phyloP scores from a whole-genome alignment of 2,797 vertebrate species.

The Malacoctenus gilli region DNA sequence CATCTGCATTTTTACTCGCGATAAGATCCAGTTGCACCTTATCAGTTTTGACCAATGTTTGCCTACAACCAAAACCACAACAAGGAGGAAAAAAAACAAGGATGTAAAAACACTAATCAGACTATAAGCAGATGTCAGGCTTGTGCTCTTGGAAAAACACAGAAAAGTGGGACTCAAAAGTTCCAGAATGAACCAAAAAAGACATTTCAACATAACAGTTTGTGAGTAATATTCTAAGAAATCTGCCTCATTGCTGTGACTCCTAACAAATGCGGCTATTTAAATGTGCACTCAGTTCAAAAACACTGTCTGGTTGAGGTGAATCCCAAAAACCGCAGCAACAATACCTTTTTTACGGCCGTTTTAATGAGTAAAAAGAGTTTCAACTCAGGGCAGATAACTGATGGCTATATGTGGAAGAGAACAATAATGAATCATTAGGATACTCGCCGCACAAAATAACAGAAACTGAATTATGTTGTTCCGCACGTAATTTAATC shows the following conservation, averaged over 20 bases:
- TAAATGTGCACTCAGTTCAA: neutral
- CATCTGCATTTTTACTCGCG: no score
- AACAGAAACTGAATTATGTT: neutral
- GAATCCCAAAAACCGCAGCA: neutral
- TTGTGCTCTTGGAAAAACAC: neutral
- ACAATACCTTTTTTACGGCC: neutral
- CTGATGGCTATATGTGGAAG: neutral
- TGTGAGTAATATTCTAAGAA: neutral
- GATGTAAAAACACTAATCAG: neutral
- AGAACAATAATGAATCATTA: neutral
- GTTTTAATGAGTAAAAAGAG: no score
- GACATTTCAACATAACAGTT: neutral
- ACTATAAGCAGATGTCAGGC: neutral
- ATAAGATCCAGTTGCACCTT: constrained; percentile 2
- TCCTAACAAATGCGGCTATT: neutral
- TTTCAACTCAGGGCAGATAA: neutral
- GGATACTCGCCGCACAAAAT: neutral
- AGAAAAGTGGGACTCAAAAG: neutral
- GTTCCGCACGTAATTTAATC: neutral
- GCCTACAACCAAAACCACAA: neutral
- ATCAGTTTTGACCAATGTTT: constrained; percentile 1
- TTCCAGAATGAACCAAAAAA: neutral
- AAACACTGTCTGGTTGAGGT: no score
- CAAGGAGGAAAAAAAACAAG: neutral
- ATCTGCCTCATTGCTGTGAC: neutral